A percentile compares a stretch with the other conserved stretches of the same genome.
Conservation (phyloP, 2,113 vertebrate genomes). For the Microcebus tavaratra region DNA sequence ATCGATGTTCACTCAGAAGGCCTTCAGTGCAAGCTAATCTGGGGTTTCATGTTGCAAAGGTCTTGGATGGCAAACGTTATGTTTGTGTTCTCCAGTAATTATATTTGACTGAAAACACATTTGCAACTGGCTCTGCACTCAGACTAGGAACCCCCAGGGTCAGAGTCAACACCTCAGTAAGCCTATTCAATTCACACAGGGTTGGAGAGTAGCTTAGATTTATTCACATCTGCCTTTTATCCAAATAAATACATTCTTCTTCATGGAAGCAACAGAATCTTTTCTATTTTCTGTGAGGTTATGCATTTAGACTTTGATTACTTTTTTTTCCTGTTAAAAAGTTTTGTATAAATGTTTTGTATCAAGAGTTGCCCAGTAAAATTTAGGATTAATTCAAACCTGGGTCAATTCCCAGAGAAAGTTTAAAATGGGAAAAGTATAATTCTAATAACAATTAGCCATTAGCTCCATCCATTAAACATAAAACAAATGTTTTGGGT, state of each 20-base stretch:
- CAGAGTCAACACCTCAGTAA: not conserved
- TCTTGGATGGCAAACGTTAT: constrained; percentile 57
- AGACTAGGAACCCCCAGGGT: not conserved
- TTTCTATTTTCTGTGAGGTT: not conserved
- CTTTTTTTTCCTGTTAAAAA: not conserved
- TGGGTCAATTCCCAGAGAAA: not conserved
- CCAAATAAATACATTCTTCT: not conserved
- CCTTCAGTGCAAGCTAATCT: constrained; percentile 29
- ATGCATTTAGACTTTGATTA: not conserved
- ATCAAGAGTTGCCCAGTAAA: not conserved
- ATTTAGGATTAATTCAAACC: not conserved
- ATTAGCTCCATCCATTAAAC: not conserved
- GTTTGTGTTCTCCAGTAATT: constrained; percentile 59
- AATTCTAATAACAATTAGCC: not conserved
- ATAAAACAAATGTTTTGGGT: not conserved
- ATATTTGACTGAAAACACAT: constrained; percentile 70
- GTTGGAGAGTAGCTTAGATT: not conserved
- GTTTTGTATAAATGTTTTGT: not conserved
- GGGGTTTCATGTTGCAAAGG: constrained; percentile 62
- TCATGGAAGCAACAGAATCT: not conserved
- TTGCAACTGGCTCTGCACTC: constrained; percentile 46
- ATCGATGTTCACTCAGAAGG: constrained; percentile 2
- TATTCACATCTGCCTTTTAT: not conserved
- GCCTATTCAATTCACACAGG: not conserved
- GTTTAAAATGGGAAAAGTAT: not conserved